phyloP scores from a whole-genome alignment of 2,797 vertebrate genomes.

The Myoxocephalus aenaeus region DNA sequence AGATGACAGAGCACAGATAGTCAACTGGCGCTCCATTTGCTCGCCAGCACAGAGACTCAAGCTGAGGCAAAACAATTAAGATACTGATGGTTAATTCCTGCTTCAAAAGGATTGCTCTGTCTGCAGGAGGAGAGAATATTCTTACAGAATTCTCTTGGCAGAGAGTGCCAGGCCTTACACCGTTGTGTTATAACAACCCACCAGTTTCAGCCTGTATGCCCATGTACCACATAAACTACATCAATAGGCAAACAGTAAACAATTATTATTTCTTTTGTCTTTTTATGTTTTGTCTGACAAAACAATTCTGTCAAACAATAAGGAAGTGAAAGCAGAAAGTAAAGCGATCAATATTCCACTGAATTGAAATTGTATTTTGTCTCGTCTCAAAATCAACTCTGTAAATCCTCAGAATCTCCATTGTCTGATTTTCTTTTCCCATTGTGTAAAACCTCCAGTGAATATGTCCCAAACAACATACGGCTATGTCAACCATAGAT shows the following conservation, averaged over 20 bases:
- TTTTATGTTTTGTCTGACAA: background rate
- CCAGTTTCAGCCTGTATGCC: background rate
- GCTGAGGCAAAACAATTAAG: slow-evolving; percentile 45
- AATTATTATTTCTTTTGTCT: background rate
- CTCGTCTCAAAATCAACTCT: slow-evolving; percentile 17
- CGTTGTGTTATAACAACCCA: background rate
- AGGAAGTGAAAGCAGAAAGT: slow-evolving; percentile 10
- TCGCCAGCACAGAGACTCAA: slow-evolving; percentile 28
- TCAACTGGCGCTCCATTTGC: slow-evolving; percentile 35
- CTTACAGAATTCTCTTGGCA: slow-evolving; percentile 3
- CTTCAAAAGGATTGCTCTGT: slow-evolving; percentile 22
- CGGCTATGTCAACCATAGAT: background rate
- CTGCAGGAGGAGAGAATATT: slow-evolving; percentile 7
- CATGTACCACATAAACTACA: background rate
- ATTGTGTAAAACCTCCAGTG: background rate
- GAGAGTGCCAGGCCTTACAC: background rate
- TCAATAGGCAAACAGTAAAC: background rate
- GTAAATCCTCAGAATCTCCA: slow-evolving; percentile 11
- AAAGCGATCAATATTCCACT: slow-evolving; percentile 11
- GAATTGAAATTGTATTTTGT: slow-evolving; percentile 8
- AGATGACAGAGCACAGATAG: slow-evolving; percentile 50
- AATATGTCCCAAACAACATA: background rate
- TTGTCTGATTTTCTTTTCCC: slow-evolving; percentile 11
- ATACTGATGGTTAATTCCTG: slow-evolving; percentile 30
- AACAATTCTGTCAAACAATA: slow-evolving; percentile 3